These are phyloP conservation scores for Nylanderia fulva DNA, from an alignment of 1,140 invertebrate species.

Conservation along the genomic window DNA sequence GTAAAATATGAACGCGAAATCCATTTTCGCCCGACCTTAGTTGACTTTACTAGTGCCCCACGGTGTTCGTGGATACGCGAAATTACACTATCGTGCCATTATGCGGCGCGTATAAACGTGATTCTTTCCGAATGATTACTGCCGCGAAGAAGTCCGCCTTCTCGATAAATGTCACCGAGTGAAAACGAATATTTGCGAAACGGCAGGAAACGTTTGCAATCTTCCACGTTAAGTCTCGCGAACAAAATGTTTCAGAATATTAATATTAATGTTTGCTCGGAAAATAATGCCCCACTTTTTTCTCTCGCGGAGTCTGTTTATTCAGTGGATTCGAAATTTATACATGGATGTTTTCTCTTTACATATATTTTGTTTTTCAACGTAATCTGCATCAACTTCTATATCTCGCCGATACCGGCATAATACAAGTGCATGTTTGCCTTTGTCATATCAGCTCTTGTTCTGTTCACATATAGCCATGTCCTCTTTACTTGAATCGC, in stretches of 20 bases:
- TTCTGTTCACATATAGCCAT: no score
- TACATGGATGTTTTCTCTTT: no score
- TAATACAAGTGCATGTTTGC: no score
- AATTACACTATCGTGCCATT: conserved; percentile 24
- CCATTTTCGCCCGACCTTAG: conserved; percentile 1
- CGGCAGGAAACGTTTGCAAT: background rate
- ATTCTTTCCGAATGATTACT: background rate
- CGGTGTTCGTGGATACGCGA: background rate
- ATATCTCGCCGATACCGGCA: no score
- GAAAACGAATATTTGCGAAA: background rate
- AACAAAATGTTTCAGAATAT: background rate
- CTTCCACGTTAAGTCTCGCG: background rate
- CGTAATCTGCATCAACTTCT: no score
- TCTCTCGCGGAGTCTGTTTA: no score
- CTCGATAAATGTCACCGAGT: background rate
- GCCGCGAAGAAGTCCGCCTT: background rate
- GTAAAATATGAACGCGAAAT: conserved; percentile 1
- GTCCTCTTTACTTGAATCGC: no score
- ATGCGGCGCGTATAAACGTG: background rate
- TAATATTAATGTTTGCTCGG: no score
- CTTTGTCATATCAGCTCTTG: no score
- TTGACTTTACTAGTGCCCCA: conserved; percentile 17
- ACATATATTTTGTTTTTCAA: no score
- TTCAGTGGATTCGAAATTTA: no score
- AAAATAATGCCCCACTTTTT: no score